Base-by-base conservation (phyloP, 1,140 invertebrate species). In the Carposina sasakii region DNA sequence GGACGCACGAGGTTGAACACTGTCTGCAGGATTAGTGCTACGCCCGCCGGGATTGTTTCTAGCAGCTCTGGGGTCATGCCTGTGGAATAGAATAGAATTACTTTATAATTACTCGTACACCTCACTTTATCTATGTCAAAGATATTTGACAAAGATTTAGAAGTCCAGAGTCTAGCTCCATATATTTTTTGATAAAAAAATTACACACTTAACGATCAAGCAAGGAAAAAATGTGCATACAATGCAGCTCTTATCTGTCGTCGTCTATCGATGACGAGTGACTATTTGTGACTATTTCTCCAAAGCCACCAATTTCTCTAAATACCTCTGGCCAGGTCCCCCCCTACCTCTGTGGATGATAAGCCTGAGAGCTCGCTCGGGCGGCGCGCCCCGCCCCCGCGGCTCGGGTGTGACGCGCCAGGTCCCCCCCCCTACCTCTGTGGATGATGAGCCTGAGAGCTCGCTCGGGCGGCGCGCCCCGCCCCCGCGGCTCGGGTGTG, bases 11-110 rank as follows among this genome's bases (percentile, higher is more conserved):
- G 86, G 60, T 92, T 89, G 59, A 97, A 89, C 0, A 92, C 88
- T 52, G 94, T 91, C 26, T 91, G 89, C 2, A 97, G 74, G 2
- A 94, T 86, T 5, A 96, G 81, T 17, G 91, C 89, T 16, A 97
- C 71, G 0, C 92, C 92, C 0, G 91, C 87, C 0, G 95, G 94
- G 13, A 96, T 78, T 24, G 88, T 90, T 57, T 93, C 89, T 1
- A 98, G 76, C 49, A 94, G 91, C 15, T 89, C 81, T 12, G 89
- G 87, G 0, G 88, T 93, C 44, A 96, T 88, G 31, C 88, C 89
- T 89, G n/a, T n/a, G 76, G 1, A 48, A 47, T 3, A n/a, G 13
- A 10, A 40, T 26, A 15, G 20, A 46, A 2, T 20, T 22, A 41
- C 21, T 15, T n/a, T n/a, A n/a, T n/a, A n/a, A n/a, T n/a, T n/a